phyloP scores from a whole-genome alignment of 2,888 invertebrate species.

The Yponomeuta evonymella region DNA sequence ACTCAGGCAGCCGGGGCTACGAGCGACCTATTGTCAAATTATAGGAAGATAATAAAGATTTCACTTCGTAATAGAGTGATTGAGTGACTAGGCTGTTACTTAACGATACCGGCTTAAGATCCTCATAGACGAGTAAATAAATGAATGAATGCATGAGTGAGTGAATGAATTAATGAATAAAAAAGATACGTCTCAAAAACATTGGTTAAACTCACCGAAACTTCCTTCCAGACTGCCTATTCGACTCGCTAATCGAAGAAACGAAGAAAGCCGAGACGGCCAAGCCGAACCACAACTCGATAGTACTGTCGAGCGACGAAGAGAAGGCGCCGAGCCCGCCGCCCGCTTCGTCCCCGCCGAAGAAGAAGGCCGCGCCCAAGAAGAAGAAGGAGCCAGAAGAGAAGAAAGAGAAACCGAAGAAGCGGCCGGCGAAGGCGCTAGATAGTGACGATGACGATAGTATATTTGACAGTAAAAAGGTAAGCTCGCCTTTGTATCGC shows the following conservation, averaged over 20 bases:
- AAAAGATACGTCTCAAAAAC: background rate
- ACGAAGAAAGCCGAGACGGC: conserved; percentile 49
- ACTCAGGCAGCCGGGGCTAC: too few relatives aligned
- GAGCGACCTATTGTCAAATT: too few relatives aligned
- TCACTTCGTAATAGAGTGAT: too few relatives aligned
- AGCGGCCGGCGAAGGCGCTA: conserved; percentile 51
- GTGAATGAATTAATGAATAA: too few relatives aligned
- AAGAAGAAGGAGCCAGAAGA: conserved; percentile 41
- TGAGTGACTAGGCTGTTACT: too few relatives aligned
- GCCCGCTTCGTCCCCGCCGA: conserved; percentile 33
- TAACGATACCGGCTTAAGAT: too few relatives aligned
- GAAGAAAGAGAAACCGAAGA: conserved; percentile 56
- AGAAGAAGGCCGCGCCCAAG: conserved; percentile 55
- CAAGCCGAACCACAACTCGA: conserved; percentile 27
- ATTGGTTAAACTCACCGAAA: background rate
- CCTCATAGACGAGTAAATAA: too few relatives aligned
- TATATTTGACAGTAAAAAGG: conserved; percentile 70
- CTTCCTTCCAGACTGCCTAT: conserved; percentile 56
- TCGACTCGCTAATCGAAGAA: conserved; percentile 70
- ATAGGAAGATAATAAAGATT: too few relatives aligned
- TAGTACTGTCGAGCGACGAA: conserved; percentile 46
- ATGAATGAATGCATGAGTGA: too few relatives aligned
- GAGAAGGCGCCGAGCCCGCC: conserved; percentile 28
- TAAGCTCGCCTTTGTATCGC: conserved; percentile 24
- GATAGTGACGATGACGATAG: conserved; percentile 65